Percentiles rank a stretch among this genome's conserved stretches.
These are phyloP conservation scores for Notoglanidium macrostoma DNA, from an alignment of 2,797 vertebrate species.

Conservation along the genomic window DNA sequence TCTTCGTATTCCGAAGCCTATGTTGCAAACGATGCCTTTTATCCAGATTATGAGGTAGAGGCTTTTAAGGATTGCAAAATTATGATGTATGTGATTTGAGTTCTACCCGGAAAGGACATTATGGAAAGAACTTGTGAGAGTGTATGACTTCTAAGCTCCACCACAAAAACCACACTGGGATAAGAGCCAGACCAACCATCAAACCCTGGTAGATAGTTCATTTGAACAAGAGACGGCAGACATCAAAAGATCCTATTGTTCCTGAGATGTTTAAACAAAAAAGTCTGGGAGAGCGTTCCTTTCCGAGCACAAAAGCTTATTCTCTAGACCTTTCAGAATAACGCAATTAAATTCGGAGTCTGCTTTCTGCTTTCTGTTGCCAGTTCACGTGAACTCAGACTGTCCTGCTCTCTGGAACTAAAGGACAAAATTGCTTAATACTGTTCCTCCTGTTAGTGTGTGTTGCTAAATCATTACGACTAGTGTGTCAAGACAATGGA, in stretches of 20 bases:
- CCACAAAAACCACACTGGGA: slow-evolving; percentile 47
- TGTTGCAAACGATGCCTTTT: slow-evolving; percentile 24
- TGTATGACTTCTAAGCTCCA: slow-evolving; percentile 30
- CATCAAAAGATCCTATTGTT: slow-evolving; percentile 59
- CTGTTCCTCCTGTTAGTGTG: slow-evolving; percentile 44
- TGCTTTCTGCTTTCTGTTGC: slow-evolving; percentile 62
- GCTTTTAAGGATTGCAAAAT: slow-evolving; percentile 38
- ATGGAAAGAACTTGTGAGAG: slow-evolving; percentile 45
- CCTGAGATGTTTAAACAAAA: slow-evolving; percentile 37
- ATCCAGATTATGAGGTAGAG: slow-evolving; percentile 36
- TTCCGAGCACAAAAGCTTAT: slow-evolving; percentile 47
- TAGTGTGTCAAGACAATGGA: slow-evolving; percentile 54
- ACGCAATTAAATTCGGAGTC: slow-evolving; percentile 56
- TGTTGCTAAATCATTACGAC: slow-evolving; percentile 58
- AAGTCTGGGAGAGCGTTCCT: slow-evolving; percentile 34
- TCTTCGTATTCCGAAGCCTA: slow-evolving; percentile 32
- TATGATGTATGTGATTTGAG: slow-evolving; percentile 40
- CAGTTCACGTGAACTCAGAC: slow-evolving; percentile 58
- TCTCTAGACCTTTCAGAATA: slow-evolving; percentile 46
- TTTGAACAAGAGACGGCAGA: slow-evolving; percentile 35
- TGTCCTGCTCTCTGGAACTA: slow-evolving; percentile 54
- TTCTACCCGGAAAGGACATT: slow-evolving; percentile 43
- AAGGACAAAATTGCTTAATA: slow-evolving; percentile 56
- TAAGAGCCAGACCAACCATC: slow-evolving; percentile 31
- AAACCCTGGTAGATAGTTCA: slow-evolving; percentile 29